Evolutionary conservation across 2,797 vertebrate genomes (phyloP).

Genomic region (Phylloscopus collybita): DNA sequence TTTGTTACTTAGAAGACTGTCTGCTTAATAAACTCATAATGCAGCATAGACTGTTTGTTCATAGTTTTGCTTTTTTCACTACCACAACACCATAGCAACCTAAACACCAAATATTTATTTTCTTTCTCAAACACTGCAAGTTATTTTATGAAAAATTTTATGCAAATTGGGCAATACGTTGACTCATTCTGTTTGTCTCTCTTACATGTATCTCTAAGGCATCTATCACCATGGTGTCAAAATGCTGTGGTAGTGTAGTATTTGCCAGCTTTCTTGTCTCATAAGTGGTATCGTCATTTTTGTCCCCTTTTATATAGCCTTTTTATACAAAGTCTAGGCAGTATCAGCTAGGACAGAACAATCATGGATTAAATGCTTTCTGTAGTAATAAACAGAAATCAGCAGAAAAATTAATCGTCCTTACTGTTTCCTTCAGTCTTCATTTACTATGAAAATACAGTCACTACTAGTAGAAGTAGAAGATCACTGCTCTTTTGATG

Average conservation of each 20-base stretch:
- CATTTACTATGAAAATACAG: background rate
- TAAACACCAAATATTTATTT: constrained; percentile 57
- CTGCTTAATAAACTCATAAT: background rate
- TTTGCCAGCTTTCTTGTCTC: background rate
- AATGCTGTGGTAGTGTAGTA: background rate
- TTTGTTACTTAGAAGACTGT: constrained; percentile 11
- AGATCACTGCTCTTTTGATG: background rate
- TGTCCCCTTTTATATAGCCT: background rate
- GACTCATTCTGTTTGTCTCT: constrained; percentile 56
- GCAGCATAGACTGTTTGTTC: background rate
- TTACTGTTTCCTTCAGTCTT: background rate
- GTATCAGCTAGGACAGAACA: background rate
- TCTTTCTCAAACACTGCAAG: constrained; percentile 32
- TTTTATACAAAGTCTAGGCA: background rate
- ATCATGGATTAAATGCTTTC: background rate
- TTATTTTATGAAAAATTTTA: constrained; percentile 47
- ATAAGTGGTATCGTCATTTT: background rate
- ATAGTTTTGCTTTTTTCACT: background rate
- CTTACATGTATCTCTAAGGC: constrained; percentile 33
- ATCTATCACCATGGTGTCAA: constrained; percentile 49
- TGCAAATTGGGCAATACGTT: background rate
- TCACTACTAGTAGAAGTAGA: background rate
- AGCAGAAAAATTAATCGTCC: background rate
- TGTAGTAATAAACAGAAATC: background rate
- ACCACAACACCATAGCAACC: constrained; percentile 34